Evolutionary conservation across 2,888 invertebrate genomes (phyloP).

Genomic region (Helobdella robusta): DNA sequence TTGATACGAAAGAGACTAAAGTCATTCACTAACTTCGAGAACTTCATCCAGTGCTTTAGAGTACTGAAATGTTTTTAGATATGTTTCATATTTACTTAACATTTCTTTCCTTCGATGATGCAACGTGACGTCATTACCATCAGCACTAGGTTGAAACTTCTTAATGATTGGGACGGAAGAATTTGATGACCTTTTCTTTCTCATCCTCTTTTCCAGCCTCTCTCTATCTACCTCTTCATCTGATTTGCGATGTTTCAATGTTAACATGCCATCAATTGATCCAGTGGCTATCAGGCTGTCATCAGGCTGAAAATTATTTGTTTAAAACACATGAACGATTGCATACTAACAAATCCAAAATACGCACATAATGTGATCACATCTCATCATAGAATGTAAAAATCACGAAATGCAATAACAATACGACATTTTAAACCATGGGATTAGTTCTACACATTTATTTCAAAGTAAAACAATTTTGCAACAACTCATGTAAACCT

Average conservation of each 20-base stretch:
- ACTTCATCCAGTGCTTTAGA: conserved; percentile 24
- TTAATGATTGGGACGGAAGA: not conserved
- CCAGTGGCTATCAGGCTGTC: conserved; percentile 81
- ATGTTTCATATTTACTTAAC: conserved; percentile 21
- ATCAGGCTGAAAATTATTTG: conserved; percentile 54
- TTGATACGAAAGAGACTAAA: no score
- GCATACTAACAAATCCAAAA: no score
- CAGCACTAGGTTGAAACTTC: not conserved
- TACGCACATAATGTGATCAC: no score
- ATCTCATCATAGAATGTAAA: no score
- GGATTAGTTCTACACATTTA: no score
- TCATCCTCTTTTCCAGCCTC: conserved; percentile 15
- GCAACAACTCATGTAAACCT: no score
- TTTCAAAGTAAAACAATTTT: no score
- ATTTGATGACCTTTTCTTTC: conserved; percentile 12
- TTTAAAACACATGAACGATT: no score
- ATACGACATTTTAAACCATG: no score
- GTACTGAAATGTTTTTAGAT: conserved; percentile 22
- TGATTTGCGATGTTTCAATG: conserved; percentile 53
- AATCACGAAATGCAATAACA: no score
- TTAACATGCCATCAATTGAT: conserved; percentile 82
- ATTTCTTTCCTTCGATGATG: conserved; percentile 12
- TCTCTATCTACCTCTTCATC: conserved; percentile 6
- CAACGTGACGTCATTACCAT: not conserved
- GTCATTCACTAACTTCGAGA: conserved; percentile 25